A percentile compares a stretch with the other conserved stretches of the same genome.
phyloP scores from a whole-genome alignment of 2,797 vertebrate species.

The Muraenolepis orangiensis region DNA sequence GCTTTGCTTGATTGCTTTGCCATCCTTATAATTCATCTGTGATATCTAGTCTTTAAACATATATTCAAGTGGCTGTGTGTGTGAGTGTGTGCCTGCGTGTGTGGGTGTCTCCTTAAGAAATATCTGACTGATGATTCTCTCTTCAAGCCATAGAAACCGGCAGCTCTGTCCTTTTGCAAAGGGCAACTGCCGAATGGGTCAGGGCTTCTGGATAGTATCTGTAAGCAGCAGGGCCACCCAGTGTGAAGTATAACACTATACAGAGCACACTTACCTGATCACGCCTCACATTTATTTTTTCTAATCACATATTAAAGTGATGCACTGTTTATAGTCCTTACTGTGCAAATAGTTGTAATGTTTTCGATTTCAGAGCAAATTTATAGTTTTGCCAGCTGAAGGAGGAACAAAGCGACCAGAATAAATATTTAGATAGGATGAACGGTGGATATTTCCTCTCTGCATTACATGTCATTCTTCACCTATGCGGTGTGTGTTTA shows the following conservation, averaged over 20 bases:
- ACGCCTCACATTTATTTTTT: not conserved
- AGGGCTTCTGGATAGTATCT: not conserved
- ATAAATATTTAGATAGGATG: conserved; percentile 5
- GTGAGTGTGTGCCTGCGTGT: not conserved
- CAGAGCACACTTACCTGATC: not conserved
- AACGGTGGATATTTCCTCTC: not conserved
- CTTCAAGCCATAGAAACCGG: too few relatives aligned
- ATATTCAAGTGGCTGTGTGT: not conserved
- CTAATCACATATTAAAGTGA: not conserved
- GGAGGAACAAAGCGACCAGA: not conserved
- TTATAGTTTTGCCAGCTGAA: not conserved
- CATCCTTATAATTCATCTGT: not conserved
- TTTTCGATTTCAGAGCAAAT: not conserved
- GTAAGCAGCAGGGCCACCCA: not conserved
- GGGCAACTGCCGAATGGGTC: too few relatives aligned
- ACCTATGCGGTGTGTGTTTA: not conserved
- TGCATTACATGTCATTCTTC: not conserved
- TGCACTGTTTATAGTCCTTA: not conserved
- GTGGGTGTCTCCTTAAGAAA: not conserved
- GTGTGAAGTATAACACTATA: not conserved
- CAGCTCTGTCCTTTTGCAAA: too few relatives aligned
- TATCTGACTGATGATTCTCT: not conserved
- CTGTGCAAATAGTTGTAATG: too few relatives aligned
- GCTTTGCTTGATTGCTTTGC: not conserved
- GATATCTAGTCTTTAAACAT: not conserved